Evolutionary conservation across 2,888 invertebrate species (phyloP), one percentile per base, ranked within the genome.

Genomic region (Phasia obesa): DNA sequence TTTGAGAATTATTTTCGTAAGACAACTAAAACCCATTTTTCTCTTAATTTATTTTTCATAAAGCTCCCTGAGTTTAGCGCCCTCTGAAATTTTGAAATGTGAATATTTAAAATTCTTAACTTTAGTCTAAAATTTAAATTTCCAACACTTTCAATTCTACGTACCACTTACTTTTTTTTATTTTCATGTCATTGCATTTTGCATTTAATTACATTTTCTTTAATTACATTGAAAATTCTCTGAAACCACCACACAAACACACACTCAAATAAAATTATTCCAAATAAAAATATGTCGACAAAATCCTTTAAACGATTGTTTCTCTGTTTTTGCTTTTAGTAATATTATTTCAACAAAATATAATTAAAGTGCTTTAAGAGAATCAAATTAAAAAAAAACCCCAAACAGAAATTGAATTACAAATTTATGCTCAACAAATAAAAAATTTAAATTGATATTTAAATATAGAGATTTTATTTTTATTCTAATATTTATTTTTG

Each of bases 401-500:
- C 25, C 44, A 9, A 17, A 62, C 47, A 62, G 71, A 19, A 71
- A 71, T 78, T 64, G 38, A 55, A 71, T 78, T 78, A 57, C 19
- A 64, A 57, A 38, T 64, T 78, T 71, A 70, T 69, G 38, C 69
- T 53, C 69, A 77, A 64, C 47, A 71, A 57, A 62, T 65, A 47
- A 19, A 69, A 71, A 62, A 17, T 17, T 64, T 17, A 4, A 31
- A 23, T 44, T 23, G 44, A 49, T 73, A 42, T 60, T 11, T 11
- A 51, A 59, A 5, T 4, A 7, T n/a, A 6, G 6, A 25, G 17
- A 19, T 42, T 44, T 59, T 59, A 49, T 57, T 59, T n/a, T 49
- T 49, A 67, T 59, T 60, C n/a, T 21, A 51, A 53, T 76, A 60
- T 60, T 59, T 49, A 59, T 67, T 25, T 67, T 69, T 42, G 59